These are phyloP conservation scores for Torymus texanus DNA, from an alignment of 2,888 invertebrate species.

Conservation along the genomic window DNA sequence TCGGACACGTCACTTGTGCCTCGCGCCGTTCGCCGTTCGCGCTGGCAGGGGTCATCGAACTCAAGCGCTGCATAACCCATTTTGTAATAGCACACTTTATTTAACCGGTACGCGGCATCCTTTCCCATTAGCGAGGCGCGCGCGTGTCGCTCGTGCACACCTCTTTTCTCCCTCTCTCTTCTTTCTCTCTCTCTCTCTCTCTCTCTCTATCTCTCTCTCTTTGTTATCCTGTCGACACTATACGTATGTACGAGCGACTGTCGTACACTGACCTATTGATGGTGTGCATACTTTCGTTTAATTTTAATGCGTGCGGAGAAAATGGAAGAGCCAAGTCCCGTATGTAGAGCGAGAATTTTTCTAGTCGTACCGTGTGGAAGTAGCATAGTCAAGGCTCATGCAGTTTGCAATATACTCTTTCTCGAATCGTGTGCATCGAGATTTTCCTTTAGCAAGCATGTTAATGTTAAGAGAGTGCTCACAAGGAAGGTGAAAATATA, in stretches of 20 bases:
- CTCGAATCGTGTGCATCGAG: too few species aligned
- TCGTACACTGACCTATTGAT: constrained; percentile 44
- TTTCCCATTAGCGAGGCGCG: constrained; percentile 58
- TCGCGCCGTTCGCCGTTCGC: constrained; percentile 70
- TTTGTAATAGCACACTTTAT: constrained; percentile 75
- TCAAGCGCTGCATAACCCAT: constrained; percentile 73
- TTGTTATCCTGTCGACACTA: neutral
- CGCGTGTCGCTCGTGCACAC: constrained; percentile 10
- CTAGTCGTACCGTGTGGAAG: constrained; percentile 1
- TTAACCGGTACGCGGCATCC: constrained; percentile 71
- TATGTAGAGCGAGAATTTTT: constrained; percentile 53
- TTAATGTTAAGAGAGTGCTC: too few species aligned
- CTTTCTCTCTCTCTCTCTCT: neutral
- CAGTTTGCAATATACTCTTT: neutral
- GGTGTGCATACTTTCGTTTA: constrained; percentile 41
- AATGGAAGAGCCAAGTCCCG: constrained; percentile 24
- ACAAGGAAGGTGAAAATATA: too few species aligned
- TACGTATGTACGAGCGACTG: neutral
- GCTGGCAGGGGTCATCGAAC: constrained; percentile 71
- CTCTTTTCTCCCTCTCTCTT: neutral
- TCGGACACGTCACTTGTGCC: constrained; percentile 13
- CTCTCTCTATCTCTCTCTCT: constrained; percentile 27
- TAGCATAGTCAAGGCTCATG: neutral
- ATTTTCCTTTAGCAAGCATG: too few species aligned
- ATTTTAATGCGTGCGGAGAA: constrained; percentile 41